Base-by-base conservation (phyloP, 1,140 invertebrate genomes). In the Drosophila elegans region DNA sequence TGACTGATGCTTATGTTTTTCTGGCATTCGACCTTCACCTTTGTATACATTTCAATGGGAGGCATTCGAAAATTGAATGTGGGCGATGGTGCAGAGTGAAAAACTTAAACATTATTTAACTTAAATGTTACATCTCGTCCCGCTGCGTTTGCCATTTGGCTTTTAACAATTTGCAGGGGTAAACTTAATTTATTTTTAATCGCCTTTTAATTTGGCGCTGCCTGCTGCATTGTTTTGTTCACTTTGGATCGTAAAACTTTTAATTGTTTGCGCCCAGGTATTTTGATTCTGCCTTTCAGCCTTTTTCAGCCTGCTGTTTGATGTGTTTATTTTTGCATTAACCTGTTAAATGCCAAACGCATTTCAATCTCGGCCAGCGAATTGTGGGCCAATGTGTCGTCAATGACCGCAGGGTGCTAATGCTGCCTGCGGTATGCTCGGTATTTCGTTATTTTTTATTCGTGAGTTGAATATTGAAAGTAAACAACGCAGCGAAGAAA, bases 171-270 rank as follows among this genome's bases (percentile, higher is more conserved):
- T 83, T 73, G 76, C 60, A 64, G 38, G 63, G 57, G 77, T 74
- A 89, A 88, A 88, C 84, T 89, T 89, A 89, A 88, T 88, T 88
- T 88, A 88, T 88, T 88, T 88, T 88, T 89, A 88, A 88, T 88
- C 84, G 77, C 77, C 84, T 78, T 88, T 88, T 83, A 88, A 88
- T 89, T 89, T 67, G 64, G 61, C 49, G 67, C 51, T 13, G 74
- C 60, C 51, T 13, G 74, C 56, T 73, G 78, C 78, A 56, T 71
- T 77, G 61, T 73, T 74, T 63, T 88, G 84, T 88, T 89, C 89
- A 67, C 62, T 78, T 69, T 46, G 48, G 45, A 80, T 78, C 83
- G 86, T 80, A 64, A 89, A 88, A 84, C 66, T 88, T 89, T 89
- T 80, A 89, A 89, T 88, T 89, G 76, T 64, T 64, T n/a, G 16